Evolutionary conservation across 2,888 invertebrate species (phyloP).

Genomic region (Rhodophaea formosa): DNA sequence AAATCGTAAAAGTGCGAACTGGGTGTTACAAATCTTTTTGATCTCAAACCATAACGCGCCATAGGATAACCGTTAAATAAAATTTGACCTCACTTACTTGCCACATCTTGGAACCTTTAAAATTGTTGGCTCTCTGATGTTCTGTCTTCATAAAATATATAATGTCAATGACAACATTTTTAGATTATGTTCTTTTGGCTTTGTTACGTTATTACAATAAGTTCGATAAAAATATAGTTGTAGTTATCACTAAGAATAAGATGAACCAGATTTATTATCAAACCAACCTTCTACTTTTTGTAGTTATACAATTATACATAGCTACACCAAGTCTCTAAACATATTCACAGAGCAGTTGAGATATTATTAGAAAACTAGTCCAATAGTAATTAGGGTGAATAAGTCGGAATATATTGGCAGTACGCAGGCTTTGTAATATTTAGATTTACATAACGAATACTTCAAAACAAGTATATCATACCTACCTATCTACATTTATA

Average conservation of each 20-base stretch:
- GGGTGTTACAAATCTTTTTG: neutral
- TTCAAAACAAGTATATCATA: conserved; percentile 21
- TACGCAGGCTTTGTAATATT: neutral
- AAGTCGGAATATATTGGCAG: conserved; percentile 6
- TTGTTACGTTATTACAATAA: conserved; percentile 2
- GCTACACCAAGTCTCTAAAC: neutral
- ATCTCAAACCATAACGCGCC: neutral
- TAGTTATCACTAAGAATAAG: neutral
- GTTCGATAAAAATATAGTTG: conserved; percentile 5
- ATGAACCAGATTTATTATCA: neutral
- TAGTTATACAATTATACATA: too few species aligned
- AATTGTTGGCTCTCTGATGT: neutral
- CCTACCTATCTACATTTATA: conserved; percentile 40
- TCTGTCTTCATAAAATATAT: neutral
- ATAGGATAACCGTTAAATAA: neutral
- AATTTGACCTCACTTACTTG: neutral
- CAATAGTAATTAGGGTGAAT: neutral
- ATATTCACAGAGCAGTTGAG: neutral
- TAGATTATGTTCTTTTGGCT: neutral
- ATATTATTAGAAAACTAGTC: neutral
- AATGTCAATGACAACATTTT: neutral
- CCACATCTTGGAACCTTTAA: neutral
- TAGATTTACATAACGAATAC: neutral
- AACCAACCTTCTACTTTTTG: neutral
- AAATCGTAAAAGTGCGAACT: neutral